These are phyloP conservation scores for Brachionus angularis DNA, from an alignment of 1,140 invertebrate species.

Conservation along the genomic window DNA sequence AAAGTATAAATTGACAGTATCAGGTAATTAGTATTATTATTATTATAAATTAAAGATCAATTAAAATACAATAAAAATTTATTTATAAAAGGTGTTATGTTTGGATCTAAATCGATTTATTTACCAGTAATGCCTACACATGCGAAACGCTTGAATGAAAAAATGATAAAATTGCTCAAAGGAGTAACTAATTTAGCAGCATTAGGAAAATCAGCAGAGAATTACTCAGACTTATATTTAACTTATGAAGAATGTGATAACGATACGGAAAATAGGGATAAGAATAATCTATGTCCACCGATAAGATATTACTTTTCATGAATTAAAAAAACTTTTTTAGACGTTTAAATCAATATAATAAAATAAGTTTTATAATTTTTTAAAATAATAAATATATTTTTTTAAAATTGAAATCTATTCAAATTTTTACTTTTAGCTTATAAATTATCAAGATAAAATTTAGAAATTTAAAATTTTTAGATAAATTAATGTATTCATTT, in stretches of 20 bases:
- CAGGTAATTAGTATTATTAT: conserved; percentile 94
- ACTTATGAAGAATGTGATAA: conserved; percentile 42
- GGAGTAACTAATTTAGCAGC: neutral
- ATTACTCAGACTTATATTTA: conserved; percentile 22
- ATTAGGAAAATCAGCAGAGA: neutral
- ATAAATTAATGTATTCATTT: too few relatives aligned
- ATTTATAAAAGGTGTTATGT: conserved; percentile 38
- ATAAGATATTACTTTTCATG: conserved; percentile 25
- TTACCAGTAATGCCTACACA: conserved; percentile 46
- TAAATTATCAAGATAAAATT: too few relatives aligned
- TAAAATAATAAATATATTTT: too few relatives aligned
- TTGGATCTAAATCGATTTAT: conserved; percentile 46
- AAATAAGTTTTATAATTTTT: too few relatives aligned
- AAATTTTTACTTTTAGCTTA: too few relatives aligned
- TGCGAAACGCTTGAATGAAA: conserved; percentile 44
- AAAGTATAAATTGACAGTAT: conserved; percentile 80
- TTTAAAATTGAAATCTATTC: too few relatives aligned
- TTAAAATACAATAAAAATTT: conserved; percentile 15
- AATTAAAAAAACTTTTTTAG: too few relatives aligned
- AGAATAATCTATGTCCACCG: conserved; percentile 41
- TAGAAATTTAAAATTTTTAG: too few relatives aligned
- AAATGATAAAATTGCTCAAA: conserved; percentile 43
- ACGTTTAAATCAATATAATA: too few relatives aligned
- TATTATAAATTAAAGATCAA: neutral
- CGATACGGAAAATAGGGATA: conserved; percentile 11